Evolutionary conservation across 2,113 vertebrate genomes (phyloP), one percentile per base, ranked within the genome.

Genomic region (Oreochromis niloticus): DNA sequence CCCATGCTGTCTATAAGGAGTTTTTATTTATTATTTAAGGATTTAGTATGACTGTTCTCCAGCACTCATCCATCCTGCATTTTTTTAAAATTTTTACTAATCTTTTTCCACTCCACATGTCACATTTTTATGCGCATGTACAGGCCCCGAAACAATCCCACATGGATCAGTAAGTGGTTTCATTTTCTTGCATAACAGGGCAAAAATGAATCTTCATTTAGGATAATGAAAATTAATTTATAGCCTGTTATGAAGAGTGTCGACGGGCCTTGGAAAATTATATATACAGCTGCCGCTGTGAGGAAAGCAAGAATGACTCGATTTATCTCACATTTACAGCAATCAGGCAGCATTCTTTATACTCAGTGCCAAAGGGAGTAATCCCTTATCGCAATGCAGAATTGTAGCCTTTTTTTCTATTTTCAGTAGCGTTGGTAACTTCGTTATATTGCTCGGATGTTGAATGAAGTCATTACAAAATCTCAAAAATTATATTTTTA

Each of bases 51-150:
- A 48, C 43, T 13, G 17, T 34, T 82, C 0, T 46, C 2, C 56
- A 81, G 7, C 24, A 32, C 39, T 32, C 24, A 11, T 19, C 14
- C 17, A 50, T 5, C 41, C 71, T 48, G 68, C 2, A 2, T n/a
- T 14, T 14, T 24, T 27, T 27, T 27, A 3, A 3, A 27, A 27
- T 24, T 41, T 66, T 75, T 3, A 48, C 30, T 11, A n/a, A 1
- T 12, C 0, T n/a, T 52, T 1, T 52, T 78, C 46, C 0, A 50
- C 16, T 27, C 46, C 1, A 78, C 27, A 0, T n/a, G 27, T 78
- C 71, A 50, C 71, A 78, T 78, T 50, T 19, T 50, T 78, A 78
- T 78, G 27, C 46, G 6, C 10, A 50, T 12, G 24, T 32, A 75
- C 24, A 50, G 43, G 24, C 71, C 43, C 71, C 27, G 43, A 78